These are phyloP conservation scores for Odontocerum albicorne DNA, from an alignment of 2,888 invertebrate species.

Conservation along the genomic window DNA sequence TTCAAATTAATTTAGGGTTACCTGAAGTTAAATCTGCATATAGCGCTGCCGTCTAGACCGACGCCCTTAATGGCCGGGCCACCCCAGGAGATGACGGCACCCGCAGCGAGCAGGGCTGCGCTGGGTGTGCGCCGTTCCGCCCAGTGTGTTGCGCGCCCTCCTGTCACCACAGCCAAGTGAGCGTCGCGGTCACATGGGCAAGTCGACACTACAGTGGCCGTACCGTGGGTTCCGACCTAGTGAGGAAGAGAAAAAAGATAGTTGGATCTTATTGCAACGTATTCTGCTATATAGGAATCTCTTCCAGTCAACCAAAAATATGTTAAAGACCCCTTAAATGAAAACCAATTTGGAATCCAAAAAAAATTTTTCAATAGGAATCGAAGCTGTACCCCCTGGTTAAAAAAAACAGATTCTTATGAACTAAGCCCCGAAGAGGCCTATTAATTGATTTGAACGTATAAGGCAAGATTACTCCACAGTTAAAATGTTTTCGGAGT, in stretches of 20 bases:
- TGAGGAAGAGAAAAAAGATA: slow-evolving; percentile 22
- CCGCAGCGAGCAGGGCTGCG: slow-evolving; percentile 8
- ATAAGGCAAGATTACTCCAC: too few species aligned
- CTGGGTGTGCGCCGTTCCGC: slow-evolving; percentile 55
- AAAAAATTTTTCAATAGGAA: too few species aligned
- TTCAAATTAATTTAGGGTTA: too few species aligned
- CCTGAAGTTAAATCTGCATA: slow-evolving; percentile 57
- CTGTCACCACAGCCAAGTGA: slow-evolving; percentile 66
- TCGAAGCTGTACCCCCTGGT: too few species aligned
- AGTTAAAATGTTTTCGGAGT: too few species aligned
- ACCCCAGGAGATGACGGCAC: slow-evolving; percentile 35
- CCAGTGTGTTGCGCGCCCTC: slow-evolving; percentile 67
- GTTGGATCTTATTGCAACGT: background rate
- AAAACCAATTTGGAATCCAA: too few species aligned
- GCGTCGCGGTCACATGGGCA: slow-evolving; percentile 65
- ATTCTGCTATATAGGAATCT: too few species aligned
- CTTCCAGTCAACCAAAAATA: too few species aligned
- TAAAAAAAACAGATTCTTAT: too few species aligned
- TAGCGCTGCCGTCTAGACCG: slow-evolving; percentile 52
- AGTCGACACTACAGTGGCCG: slow-evolving; percentile 65
- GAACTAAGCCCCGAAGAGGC: too few species aligned
- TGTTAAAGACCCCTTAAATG: too few species aligned
- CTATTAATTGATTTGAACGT: too few species aligned
- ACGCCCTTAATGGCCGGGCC: slow-evolving; percentile 4
- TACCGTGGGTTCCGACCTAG: slow-evolving; percentile 66